phyloP scores from a whole-genome alignment of 2,797 vertebrate genomes.

The Leptodactylus fallax region DNA sequence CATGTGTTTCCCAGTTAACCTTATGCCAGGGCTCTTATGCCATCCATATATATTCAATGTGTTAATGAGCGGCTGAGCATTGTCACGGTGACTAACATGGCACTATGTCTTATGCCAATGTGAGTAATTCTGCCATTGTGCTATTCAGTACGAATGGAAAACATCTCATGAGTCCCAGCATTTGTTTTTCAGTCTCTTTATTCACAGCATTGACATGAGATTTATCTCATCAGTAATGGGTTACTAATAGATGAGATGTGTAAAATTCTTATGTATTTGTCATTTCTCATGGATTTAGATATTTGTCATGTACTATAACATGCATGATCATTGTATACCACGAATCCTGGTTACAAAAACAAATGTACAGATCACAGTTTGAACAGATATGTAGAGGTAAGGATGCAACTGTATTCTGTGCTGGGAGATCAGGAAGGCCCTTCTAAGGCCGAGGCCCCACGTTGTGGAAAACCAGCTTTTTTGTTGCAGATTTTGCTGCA shows the following conservation, averaged over 20 bases:
- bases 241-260: not conserved
- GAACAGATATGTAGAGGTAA: too few relatives aligned
- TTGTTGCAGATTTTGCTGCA: too few relatives aligned
- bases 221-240: not conserved
- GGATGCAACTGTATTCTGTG: too few relatives aligned
- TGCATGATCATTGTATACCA: too few relatives aligned
- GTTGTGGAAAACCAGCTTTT: too few relatives aligned
- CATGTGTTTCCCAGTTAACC: conserved; percentile 11
- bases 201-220: not conserved
- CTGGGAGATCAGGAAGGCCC: too few relatives aligned
- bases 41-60: conserved; percentile 26
- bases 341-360: too few relatives aligned
- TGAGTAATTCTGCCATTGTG: conserved; percentile 43
- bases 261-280: not conserved
- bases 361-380: too few relatives aligned
- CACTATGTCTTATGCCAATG: conserved; percentile 8
- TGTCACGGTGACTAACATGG: conserved; percentile 33
- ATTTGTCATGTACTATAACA: too few relatives aligned
- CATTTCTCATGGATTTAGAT: too few relatives aligned
- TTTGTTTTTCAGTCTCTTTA: not conserved
- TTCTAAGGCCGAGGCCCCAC: too few relatives aligned
- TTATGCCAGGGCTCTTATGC: not conserved
- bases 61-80: conserved; percentile 14
- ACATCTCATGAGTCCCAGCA: not conserved
- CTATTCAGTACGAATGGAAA: conserved; percentile 9